phyloP scores from a whole-genome alignment of 92 coral and sea anemone species.

The Bergia sp. region DNA sequence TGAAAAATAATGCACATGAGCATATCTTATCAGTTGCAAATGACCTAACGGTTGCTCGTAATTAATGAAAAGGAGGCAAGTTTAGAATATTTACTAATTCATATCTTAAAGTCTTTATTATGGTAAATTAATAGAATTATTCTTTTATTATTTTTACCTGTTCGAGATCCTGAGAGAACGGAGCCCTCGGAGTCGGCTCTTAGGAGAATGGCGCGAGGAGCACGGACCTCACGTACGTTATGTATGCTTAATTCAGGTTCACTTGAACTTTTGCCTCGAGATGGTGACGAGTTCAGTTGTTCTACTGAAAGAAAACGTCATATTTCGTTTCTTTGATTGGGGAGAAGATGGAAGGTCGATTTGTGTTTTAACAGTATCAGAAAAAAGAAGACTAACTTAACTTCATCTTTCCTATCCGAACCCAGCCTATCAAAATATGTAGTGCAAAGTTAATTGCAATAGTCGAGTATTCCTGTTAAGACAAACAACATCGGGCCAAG shows the following conservation, averaged over 20 bases:
- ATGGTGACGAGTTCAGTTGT: slow-evolving; percentile 13
- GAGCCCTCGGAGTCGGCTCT: slow-evolving; percentile 43
- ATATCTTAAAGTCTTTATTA: too few species aligned
- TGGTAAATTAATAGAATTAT: background rate
- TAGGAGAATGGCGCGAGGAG: slow-evolving; percentile 6
- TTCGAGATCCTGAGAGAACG: slow-evolving; percentile 37
- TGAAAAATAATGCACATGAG: too few species aligned
- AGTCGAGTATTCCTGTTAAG: too few species aligned
- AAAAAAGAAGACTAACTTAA: too few species aligned
- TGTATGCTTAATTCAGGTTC: slow-evolving; percentile 38
- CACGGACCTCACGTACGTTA: slow-evolving; percentile 1
- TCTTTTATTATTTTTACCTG: background rate
- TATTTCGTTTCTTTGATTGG: background rate
- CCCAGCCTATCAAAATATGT: too few species aligned
- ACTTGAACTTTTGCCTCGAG: slow-evolving; percentile 25
- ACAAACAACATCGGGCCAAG: too few species aligned
- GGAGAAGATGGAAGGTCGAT: background rate
- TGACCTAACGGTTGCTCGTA: too few species aligned
- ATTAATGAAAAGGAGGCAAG: too few species aligned
- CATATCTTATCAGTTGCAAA: too few species aligned
- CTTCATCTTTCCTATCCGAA: too few species aligned
- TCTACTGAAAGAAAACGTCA: slow-evolving; percentile 13
- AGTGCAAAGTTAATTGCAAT: too few species aligned
- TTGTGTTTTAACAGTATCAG: background rate
- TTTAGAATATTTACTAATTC: too few species aligned